Evolutionary conservation across 2,113 vertebrate genomes (phyloP).

Genomic region (Microcebus murinus): DNA sequence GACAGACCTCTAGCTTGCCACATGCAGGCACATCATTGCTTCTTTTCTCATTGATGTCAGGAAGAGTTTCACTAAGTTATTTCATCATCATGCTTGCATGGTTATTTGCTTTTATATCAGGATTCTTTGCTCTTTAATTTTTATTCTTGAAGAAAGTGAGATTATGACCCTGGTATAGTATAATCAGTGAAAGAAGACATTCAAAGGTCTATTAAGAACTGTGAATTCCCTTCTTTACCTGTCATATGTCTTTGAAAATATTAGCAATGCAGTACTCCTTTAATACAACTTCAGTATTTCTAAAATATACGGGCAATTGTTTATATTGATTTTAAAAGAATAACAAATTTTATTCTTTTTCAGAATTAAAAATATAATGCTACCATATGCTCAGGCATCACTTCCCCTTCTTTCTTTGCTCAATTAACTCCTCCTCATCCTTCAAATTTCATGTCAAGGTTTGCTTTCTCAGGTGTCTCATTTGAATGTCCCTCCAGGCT

Average conservation of each 20-base stretch:
- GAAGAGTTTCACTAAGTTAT: neutral
- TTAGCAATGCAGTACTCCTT: neutral
- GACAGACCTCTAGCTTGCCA: neutral
- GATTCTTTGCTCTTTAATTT: neutral
- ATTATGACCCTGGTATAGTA: neutral
- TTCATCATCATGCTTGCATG: neutral
- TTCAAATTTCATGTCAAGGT: neutral
- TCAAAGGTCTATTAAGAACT: neutral
- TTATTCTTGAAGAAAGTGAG: neutral
- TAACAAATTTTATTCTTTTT: neutral
- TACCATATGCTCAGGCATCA: neutral
- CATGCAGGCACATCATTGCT: fast-evolving
- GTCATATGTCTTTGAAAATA: neutral
- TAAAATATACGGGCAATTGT: neutral
- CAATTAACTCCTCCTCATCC: neutral
- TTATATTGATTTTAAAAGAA: neutral
- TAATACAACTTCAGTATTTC: neutral
- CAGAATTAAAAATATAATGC: neutral
- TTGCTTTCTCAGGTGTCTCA: neutral
- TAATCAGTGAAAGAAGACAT: neutral
- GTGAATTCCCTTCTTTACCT: neutral
- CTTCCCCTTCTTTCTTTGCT: neutral
- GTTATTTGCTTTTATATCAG: neutral
- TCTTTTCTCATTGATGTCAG: neutral
- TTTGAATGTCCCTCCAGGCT: neutral